Percentiles rank a stretch among this genome's conserved stretches.
Conservation (phyloP, 1,140 invertebrate genomes). For the Danaus melanippus region DNA sequence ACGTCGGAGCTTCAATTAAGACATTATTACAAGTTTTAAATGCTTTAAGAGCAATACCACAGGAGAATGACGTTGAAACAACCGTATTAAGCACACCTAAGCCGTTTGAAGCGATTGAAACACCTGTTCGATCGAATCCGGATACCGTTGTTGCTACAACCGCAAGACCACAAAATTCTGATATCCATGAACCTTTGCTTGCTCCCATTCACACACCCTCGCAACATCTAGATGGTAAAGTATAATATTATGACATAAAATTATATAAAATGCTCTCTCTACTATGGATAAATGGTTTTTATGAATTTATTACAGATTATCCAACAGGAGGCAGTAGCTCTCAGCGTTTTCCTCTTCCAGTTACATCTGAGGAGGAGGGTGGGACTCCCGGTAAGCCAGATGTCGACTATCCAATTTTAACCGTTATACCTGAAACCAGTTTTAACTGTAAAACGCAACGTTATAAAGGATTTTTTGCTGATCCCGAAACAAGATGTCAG, state of each 20-base stretch:
- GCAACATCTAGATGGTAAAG: constrained; percentile 61
- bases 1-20: constrained; percentile 83
- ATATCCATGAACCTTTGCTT: constrained; percentile 49
- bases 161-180: constrained; percentile 19
- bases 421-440: constrained; percentile 81
- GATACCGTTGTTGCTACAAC: constrained; percentile 16
- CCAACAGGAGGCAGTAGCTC: constrained; percentile 33
- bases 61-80: constrained; percentile 37
- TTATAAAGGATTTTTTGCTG: constrained; percentile 93
- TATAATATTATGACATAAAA: neutral
- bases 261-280: neutral
- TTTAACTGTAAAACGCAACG: constrained; percentile 89
- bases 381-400: constrained; percentile 84
- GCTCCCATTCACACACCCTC: constrained; percentile 53
- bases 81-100: constrained; percentile 51
- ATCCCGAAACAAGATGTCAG: constrained; percentile 88
- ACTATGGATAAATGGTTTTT: neutral
- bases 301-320: constrained; percentile 29
- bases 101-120: constrained; percentile 42
- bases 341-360: constrained; percentile 50
- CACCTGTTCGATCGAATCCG: constrained; percentile 23
- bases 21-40: constrained; percentile 82
- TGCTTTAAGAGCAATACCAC: constrained; percentile 74
- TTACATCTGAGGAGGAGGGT: constrained; percentile 70
- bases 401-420: constrained; percentile 86